A percentile compares a stretch with the other conserved stretches of the same genome.
phyloP scores from a whole-genome alignment of 2,113 vertebrate species.

The Gymnobelideus leadbeateri region DNA sequence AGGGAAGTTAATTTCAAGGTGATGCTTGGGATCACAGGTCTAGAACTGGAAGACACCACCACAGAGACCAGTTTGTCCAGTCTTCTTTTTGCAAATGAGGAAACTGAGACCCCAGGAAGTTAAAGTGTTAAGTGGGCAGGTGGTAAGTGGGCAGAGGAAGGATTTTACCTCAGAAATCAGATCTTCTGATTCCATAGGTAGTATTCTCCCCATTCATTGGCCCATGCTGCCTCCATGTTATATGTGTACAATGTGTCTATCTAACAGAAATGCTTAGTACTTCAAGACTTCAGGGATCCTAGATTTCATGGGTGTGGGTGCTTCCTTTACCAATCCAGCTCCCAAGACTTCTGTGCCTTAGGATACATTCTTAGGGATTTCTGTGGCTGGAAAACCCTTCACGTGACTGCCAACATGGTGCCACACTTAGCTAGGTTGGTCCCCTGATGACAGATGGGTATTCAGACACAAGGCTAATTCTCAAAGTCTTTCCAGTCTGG shows the following conservation, averaged over 20 bases:
- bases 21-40: background rate
- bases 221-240: background rate
- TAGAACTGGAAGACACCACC: background rate
- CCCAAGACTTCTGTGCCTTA: background rate
- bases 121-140: background rate
- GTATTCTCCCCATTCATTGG: background rate
- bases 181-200: background rate
- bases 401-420: background rate
- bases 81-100: background rate
- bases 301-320: background rate
- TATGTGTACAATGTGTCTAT: background rate
- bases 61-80: background rate
- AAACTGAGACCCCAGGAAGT: background rate
- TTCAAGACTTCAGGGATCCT: background rate
- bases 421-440: background rate
- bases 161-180: background rate
- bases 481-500: background rate
- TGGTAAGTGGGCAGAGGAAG: background rate
- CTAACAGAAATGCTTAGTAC: background rate
- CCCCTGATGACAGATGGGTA: background rate
- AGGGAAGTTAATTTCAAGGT: background rate
- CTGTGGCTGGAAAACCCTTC: background rate
- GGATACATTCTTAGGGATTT: no score
- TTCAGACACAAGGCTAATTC: background rate
- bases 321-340: no score